Conservation (phyloP, 2,888 invertebrate genomes). For the Drosophila nigritarsus region DNA sequence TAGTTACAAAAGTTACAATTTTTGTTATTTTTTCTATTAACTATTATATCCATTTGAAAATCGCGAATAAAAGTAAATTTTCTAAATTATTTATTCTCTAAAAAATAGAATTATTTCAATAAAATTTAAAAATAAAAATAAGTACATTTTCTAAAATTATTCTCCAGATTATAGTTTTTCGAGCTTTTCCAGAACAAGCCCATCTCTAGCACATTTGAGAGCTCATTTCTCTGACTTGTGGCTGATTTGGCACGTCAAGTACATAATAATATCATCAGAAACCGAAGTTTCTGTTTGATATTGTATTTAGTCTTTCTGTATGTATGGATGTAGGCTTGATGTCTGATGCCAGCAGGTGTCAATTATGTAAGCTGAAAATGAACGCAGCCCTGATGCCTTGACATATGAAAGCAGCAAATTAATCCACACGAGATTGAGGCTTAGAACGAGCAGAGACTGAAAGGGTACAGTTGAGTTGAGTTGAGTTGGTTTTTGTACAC, state of each 20-base stretch:
- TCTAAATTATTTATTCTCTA: neutral
- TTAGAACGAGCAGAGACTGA: neutral
- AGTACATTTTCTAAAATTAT: neutral
- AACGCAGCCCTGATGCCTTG: slow-evolving; percentile 25
- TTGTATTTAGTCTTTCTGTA: slow-evolving; percentile 42
- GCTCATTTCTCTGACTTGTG: slow-evolving; percentile 34
- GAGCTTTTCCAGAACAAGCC: neutral
- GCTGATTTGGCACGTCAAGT: slow-evolving; percentile 52
- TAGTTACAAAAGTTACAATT: neutral
- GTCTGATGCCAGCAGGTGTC: slow-evolving; percentile 54
- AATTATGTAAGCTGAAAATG: slow-evolving; percentile 51
- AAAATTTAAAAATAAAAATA: neutral
- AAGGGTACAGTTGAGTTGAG: neutral
- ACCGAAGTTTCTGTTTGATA: slow-evolving; percentile 35
- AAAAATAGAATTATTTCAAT: neutral
- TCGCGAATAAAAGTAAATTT: neutral
- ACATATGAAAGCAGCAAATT: slow-evolving; percentile 51
- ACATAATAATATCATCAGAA: slow-evolving; percentile 61
- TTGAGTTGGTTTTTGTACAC: neutral
- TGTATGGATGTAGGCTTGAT: slow-evolving; percentile 19
- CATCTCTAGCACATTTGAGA: neutral
- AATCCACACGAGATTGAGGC: slow-evolving; percentile 49
- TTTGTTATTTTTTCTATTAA: neutral
- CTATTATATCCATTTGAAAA: neutral
- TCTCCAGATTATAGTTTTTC: neutral